Evolutionary conservation across 2,888 invertebrate species (phyloP).

Genomic region (Dioctria rufipes): DNA sequence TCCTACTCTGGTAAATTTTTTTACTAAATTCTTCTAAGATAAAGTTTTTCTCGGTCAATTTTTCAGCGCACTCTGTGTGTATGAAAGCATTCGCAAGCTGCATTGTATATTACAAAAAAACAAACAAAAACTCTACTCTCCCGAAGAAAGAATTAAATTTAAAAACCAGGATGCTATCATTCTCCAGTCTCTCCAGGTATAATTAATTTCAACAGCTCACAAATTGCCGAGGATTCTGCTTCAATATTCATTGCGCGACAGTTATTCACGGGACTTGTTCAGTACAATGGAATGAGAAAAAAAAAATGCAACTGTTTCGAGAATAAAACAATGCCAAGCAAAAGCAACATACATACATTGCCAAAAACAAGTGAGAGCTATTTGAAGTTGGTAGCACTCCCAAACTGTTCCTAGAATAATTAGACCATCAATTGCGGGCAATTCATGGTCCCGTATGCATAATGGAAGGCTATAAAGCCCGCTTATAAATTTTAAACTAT

Average conservation of each 20-base stretch:
- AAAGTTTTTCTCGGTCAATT: no score
- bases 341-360: not conserved
- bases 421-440: constrained; percentile 70
- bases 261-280: constrained; percentile 13
- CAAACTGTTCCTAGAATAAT: constrained; percentile 66
- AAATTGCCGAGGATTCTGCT: constrained; percentile 26
- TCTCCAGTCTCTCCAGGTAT: constrained; percentile 44
- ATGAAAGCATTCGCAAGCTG: no score
- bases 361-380: constrained; percentile 38
- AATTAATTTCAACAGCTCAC: constrained; percentile 42
- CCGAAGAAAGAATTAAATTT: no score
- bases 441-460: constrained; percentile 63
- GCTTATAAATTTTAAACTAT: constrained; percentile 53
- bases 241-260: constrained; percentile 36
- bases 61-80: no score
- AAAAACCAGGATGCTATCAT: constrained; percentile 2
- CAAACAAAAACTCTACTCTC: no score
- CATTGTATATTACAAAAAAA: no score
- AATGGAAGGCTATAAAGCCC: constrained; percentile 46
- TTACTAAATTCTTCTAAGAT: no score
- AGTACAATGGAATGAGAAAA: constrained; percentile 33
- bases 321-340: constrained; percentile 13
- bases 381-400: constrained; percentile 47
- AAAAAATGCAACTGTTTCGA: constrained; percentile 34
- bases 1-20: no score